Base-by-base conservation (phyloP, 2,888 invertebrate genomes). In the Dynastes grantii region DNA sequence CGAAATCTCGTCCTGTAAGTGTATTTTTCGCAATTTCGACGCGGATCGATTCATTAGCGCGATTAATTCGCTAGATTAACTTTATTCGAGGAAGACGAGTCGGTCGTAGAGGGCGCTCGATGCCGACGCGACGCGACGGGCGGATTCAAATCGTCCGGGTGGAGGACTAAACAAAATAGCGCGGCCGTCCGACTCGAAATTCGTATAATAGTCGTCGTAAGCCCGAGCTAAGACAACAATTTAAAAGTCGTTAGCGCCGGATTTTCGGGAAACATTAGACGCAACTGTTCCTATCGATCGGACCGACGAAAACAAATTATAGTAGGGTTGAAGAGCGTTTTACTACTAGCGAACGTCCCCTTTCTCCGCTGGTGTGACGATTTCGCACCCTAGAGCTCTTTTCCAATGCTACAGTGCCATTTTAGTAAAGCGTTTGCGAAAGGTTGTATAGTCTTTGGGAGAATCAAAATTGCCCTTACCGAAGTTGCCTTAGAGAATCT, bases 201-300 rank as follows among this genome's bases (percentile, higher is more conserved):
- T 58, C 58, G 76, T 68, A 68, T 58, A 68, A 77, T 77, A 49
- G 68, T 58, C 58, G 55, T 40, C 70, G 70, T 65, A 65, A 76
- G 64, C 58, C 53, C 53, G 45, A 73, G 73, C 73, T 84, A 84
- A 84, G 85, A 85, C 85, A 85, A 85, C 87, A 87, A 87, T 87
- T 87, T 87, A 87, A 87, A 87, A 87, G 87, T 87, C 87, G 87
- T 87, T 87, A 87, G 86, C 83, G 85, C 78, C 83, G 85, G 85
- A 86, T 85, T 86, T 85, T 83, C 85, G 83, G 84, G 85, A 87
- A 86, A 87, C 87, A 87, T 87, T 87, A 87, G 86, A 85, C 85
- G 85, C 87, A 87, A 86, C 86, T 86, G 86, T 84, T 86, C 84
- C 84, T 84, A 85, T 86, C 85, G 85, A 86, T 86, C 86, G 84